Percentiles rank a stretch among this genome's conserved stretches.
Conservation (phyloP, 2,113 vertebrate genomes). For the Takifugu flavidus region DNA sequence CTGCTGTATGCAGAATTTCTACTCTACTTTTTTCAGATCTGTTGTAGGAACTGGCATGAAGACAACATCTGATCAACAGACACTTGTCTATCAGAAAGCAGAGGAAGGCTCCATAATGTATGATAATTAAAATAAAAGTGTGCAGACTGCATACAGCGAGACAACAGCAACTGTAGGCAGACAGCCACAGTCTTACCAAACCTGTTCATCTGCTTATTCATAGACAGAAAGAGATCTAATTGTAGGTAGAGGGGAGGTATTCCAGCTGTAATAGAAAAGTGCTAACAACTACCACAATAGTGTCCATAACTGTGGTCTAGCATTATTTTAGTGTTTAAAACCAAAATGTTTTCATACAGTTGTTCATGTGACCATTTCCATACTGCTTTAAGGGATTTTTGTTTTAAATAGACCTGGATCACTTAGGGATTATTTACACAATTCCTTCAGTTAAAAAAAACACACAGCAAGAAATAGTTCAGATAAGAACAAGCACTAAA, state of each 20-base stretch:
- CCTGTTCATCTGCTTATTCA: constrained; percentile 9
- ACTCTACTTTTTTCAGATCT: too few relatives aligned
- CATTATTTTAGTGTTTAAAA: too few relatives aligned
- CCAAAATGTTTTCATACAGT: background rate
- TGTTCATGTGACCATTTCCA: background rate
- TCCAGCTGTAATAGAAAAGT: background rate
- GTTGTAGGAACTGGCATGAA: too few relatives aligned
- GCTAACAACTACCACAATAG: constrained; percentile 1
- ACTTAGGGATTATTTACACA: background rate
- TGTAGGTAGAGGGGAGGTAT: background rate
- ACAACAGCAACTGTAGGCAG: background rate
- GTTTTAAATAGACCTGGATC: background rate
- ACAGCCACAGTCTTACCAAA: background rate
- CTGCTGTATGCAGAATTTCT: too few relatives aligned
- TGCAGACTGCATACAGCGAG: background rate
- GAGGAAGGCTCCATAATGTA: too few relatives aligned
- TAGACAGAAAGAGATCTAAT: background rate
- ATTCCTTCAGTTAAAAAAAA: too few relatives aligned
- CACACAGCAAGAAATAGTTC: too few relatives aligned
- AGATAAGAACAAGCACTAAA: too few relatives aligned
- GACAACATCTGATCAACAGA: too few relatives aligned
- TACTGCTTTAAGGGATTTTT: background rate
- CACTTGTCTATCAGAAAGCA: too few relatives aligned
- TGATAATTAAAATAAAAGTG: too few relatives aligned
- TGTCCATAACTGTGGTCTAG: background rate